phyloP scores from a whole-genome alignment of 2,113 vertebrate species.

The Phocoena phocoena region DNA sequence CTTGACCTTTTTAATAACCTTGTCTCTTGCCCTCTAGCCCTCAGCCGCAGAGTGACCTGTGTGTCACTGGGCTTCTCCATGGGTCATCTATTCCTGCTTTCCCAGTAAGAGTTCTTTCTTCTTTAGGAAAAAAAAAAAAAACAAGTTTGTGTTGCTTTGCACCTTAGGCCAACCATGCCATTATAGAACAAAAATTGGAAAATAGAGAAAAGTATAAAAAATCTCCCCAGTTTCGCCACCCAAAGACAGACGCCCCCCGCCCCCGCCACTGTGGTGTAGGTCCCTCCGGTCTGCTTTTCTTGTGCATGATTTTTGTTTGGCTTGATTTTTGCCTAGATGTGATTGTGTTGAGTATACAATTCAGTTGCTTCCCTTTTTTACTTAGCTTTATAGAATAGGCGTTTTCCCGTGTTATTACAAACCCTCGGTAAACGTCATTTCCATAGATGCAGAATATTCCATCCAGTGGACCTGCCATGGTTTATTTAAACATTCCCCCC shows the following conservation, averaged over 20 bases:
- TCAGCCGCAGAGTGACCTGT: background rate
- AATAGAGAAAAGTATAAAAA: background rate
- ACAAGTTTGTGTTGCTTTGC: background rate
- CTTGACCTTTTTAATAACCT: background rate
- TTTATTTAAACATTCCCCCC: constrained; percentile 60
- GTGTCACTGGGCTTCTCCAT: background rate
- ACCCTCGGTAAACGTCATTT: constrained; percentile 65
- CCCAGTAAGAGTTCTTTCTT: background rate
- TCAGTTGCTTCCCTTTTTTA: background rate
- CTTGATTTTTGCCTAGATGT: constrained; percentile 9
- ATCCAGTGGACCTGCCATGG: background rate
- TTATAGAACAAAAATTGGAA: constrained; percentile 34
- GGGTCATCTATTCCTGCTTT: background rate
- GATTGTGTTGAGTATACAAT: constrained; percentile 57
- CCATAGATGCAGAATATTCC: constrained; percentile 8
- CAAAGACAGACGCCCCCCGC: background rate
- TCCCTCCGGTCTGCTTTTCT: background rate
- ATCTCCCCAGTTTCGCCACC: background rate
- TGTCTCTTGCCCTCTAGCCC: rapidly evolving
- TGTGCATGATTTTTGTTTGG: background rate
- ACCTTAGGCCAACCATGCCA: background rate
- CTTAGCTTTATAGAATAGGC: constrained; percentile 49
- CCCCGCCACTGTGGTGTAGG: background rate
- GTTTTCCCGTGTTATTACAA: constrained; percentile 65
- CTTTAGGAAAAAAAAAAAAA: background rate